These are phyloP conservation scores for Pipistrellus kuhlii DNA, from an alignment of 2,797 vertebrate genomes.

Conservation along the genomic window DNA sequence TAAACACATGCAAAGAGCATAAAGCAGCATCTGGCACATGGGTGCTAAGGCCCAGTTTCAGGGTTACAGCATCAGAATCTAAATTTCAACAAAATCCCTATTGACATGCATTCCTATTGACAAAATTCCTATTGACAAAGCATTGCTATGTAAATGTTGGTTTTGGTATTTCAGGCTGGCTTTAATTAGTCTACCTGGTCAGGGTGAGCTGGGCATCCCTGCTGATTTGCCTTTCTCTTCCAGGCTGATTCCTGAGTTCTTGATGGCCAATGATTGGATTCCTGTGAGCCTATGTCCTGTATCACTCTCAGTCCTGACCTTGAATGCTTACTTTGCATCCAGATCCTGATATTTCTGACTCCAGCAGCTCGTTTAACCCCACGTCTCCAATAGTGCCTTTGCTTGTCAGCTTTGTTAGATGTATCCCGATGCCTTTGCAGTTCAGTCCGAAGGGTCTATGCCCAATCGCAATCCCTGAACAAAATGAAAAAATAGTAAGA, in stretches of 20 bases:
- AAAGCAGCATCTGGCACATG: neutral
- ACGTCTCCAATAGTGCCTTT: neutral
- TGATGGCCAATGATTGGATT: neutral
- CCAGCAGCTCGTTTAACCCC: conserved; percentile 11
- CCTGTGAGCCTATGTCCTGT: neutral
- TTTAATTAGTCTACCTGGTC: neutral
- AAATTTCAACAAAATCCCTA: neutral
- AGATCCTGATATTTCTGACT: neutral
- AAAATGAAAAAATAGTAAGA: conserved; percentile 44
- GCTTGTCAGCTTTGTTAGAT: neutral
- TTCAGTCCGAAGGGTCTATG: conserved; percentile 24
- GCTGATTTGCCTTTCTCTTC: neutral
- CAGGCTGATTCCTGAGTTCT: neutral
- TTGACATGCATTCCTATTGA: neutral
- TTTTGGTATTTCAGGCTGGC: neutral
- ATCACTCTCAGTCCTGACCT: neutral
- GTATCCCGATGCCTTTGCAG: neutral
- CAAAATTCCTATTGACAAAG: neutral
- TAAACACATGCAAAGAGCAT: neutral
- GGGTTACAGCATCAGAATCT: neutral
- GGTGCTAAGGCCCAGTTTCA: neutral
- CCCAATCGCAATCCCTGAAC: neutral
- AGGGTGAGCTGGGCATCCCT: neutral
- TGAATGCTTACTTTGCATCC: neutral
- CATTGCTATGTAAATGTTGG: neutral